These are phyloP conservation scores for Acanthosepion esculentum DNA, from an alignment of 2,888 invertebrate genomes.

Conservation along the genomic window DNA sequence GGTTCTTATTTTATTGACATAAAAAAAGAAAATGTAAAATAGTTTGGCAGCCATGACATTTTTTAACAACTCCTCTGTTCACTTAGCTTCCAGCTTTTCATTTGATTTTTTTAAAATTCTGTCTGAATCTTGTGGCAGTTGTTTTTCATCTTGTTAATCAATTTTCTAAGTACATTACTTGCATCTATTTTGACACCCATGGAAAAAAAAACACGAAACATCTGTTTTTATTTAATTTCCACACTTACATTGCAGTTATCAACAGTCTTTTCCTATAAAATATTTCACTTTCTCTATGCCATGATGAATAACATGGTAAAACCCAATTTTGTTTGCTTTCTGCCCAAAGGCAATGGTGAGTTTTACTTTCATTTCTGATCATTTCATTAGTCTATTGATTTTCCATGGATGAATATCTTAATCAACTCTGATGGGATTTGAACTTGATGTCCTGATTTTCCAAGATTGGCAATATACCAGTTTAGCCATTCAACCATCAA, in stretches of 20 bases:
- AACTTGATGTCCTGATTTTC: conserved; percentile 21
- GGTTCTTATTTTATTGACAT: no score
- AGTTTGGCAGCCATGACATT: no score
- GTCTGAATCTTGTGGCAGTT: not conserved
- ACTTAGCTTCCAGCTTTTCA: not conserved
- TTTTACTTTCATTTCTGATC: not conserved
- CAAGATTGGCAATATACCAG: not conserved
- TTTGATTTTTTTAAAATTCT: not conserved
- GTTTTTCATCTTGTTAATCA: not conserved
- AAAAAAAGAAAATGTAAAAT: no score
- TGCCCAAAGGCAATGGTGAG: not conserved
- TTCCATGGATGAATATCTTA: not conserved
- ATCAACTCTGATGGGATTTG: not conserved
- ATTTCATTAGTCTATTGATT: not conserved
- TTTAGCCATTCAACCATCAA: not conserved
- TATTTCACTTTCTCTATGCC: not conserved
- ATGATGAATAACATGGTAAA: not conserved
- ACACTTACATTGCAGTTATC: not conserved
- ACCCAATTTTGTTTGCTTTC: not conserved
- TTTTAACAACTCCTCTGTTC: not conserved
- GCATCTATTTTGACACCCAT: not conserved
- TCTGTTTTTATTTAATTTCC: not conserved
- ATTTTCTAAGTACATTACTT: not conserved
- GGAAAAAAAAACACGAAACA: not conserved
- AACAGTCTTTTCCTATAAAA: not conserved